A percentile compares a stretch with the other conserved stretches of the same genome.
Evolutionary conservation across 2,888 invertebrate species (phyloP).

Genomic region (Chaetoderma sp.): DNA sequence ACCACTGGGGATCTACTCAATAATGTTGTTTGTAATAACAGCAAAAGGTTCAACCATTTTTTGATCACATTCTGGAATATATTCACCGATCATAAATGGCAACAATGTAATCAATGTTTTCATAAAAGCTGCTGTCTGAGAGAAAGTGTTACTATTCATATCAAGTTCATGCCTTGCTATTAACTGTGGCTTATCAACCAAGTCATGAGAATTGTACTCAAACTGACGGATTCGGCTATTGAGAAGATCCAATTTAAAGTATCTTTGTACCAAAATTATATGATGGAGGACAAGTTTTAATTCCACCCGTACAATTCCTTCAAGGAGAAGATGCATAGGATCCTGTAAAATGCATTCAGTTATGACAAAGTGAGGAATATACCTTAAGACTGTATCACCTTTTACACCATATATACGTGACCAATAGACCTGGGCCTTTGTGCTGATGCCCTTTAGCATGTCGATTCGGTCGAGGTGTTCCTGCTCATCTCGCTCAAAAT

Average conservation of each 20-base stretch:
- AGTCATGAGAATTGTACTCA: background rate
- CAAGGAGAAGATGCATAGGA: slow-evolving; percentile 22
- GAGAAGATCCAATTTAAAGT: slow-evolving; percentile 1
- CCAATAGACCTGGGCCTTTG: background rate
- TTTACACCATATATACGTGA: background rate
- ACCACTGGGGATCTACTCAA: background rate
- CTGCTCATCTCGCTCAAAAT: background rate
- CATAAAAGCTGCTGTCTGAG: background rate
- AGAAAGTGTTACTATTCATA: too few species aligned
- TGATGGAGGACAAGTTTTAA: slow-evolving; percentile 1
- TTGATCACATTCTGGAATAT: background rate
- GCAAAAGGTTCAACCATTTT: background rate
- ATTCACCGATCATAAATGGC: background rate
- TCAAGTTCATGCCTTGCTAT: background rate
- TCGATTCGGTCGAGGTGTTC: background rate
- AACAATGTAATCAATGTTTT: background rate
- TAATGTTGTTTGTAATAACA: background rate
- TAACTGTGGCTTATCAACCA: background rate
- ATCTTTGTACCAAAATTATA: background rate
- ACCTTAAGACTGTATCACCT: background rate
- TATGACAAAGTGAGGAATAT: background rate
- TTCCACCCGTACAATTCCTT: slow-evolving; percentile 6
- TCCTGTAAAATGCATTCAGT: slow-evolving; percentile 8
- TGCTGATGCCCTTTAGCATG: background rate
- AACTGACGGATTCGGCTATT: slow-evolving; percentile 3